Percentiles rank a stretch among this genome's conserved stretches.
These are phyloP conservation scores for Diabrotica undecimpunctata DNA, from an alignment of 1,140 invertebrate species.

Conservation along the genomic window DNA sequence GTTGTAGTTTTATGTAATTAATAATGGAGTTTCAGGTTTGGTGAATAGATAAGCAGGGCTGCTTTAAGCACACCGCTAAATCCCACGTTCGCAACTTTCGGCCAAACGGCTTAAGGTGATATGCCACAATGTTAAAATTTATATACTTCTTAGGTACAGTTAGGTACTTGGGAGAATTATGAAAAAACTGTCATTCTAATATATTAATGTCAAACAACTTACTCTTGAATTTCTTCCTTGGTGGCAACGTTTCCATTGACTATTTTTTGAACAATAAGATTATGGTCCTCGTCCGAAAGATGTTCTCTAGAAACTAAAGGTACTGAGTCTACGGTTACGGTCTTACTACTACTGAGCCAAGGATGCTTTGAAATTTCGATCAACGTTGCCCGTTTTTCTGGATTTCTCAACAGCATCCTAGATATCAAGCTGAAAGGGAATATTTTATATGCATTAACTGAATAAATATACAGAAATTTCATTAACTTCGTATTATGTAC, in stretches of 20 bases:
- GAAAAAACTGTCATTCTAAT: no score
- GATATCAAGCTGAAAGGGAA: slow-evolving; percentile 71
- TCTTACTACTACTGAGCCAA: slow-evolving; percentile 69
- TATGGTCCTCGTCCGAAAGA: slow-evolving; percentile 88
- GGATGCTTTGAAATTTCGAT: slow-evolving; percentile 84
- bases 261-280: slow-evolving; percentile 92
- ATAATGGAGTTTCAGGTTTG: no score
- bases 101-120: no score
- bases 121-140: no score
- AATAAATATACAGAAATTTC: background rate
- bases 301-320: slow-evolving; percentile 81
- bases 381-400: slow-evolving; percentile 82
- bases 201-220: slow-evolving; percentile 44
- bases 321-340: slow-evolving; percentile 51
- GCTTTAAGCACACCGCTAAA: no score
- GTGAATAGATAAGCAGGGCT: no score
- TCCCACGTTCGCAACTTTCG: no score
- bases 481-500: background rate
- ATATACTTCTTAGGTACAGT: no score
- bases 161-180: no score
- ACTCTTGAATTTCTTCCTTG: slow-evolving; percentile 91
- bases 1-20: no score
- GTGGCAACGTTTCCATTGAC: slow-evolving; percentile 91
- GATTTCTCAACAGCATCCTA: slow-evolving; percentile 89
- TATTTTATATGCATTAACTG: slow-evolving; percentile 1